Conservation (phyloP, 2,888 invertebrate species). For the Margaritifera margaritifera region DNA sequence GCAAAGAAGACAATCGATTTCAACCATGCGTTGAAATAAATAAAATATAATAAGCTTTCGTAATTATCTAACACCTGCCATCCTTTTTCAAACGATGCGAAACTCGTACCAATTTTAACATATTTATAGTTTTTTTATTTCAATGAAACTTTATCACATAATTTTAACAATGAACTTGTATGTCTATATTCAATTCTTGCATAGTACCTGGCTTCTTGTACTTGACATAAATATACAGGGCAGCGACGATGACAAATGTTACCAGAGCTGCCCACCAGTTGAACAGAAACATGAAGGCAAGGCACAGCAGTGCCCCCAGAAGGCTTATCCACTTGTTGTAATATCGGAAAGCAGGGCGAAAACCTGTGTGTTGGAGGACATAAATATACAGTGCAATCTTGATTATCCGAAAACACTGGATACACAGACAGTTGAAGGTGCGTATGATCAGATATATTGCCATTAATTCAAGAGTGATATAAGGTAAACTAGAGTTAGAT, state of each 20-base stretch:
- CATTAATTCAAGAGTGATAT: too few relatives aligned
- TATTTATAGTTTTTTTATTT: neutral
- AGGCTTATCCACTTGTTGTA: conserved; percentile 73
- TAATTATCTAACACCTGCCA: neutral
- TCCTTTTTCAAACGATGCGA: neutral
- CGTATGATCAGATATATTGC: too few relatives aligned
- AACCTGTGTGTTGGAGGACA: conserved; percentile 59
- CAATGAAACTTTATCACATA: neutral
- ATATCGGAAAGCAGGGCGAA: conserved; percentile 72
- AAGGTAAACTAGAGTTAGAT: too few relatives aligned
- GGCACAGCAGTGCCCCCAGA: conserved; percentile 72
- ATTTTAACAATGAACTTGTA: neutral
- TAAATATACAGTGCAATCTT: too few relatives aligned
- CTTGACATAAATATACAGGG: conserved; percentile 93
- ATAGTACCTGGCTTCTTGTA: conserved; percentile 89
- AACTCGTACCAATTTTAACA: neutral
- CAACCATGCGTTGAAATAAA: neutral
- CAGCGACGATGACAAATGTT: conserved; percentile 87
- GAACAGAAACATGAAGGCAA: conserved; percentile 93
- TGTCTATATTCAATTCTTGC: neutral
- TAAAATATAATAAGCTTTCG: neutral
- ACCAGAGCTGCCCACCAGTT: conserved; percentile 93
- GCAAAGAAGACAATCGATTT: too few relatives aligned
- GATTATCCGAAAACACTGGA: too few relatives aligned
- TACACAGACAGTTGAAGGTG: too few relatives aligned